These are phyloP conservation scores for Euplagia quadripunctaria DNA, from an alignment of 2,888 invertebrate genomes.

Conservation along the genomic window DNA sequence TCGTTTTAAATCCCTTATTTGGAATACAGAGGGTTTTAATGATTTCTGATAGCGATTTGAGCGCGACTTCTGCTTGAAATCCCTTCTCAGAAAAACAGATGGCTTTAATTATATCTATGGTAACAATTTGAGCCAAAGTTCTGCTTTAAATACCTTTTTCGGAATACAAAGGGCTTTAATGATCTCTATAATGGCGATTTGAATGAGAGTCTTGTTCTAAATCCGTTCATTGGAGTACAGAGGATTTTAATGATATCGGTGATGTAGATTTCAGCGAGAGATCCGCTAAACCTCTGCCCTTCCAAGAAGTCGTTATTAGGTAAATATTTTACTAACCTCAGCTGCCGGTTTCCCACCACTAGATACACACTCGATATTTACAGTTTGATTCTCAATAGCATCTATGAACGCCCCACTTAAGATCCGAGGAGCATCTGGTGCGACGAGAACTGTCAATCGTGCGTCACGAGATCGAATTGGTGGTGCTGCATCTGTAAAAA, in stretches of 20 bases:
- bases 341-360: conserved; percentile 97
- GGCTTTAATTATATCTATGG: too few relatives aligned
- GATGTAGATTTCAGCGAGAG: too few relatives aligned
- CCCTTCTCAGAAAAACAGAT: not conserved
- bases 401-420: conserved; percentile 93
- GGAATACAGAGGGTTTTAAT: too few relatives aligned
- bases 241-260: not conserved
- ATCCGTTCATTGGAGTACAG: not conserved
- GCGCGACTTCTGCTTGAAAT: too few relatives aligned
- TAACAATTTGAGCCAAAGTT: too few relatives aligned
- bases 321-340: conserved; percentile 86
- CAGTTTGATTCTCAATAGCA: conserved; percentile 95
- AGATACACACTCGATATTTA: conserved; percentile 96
- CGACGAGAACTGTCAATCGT: conserved; percentile 93
- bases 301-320: not conserved
- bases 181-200: too few relatives aligned
- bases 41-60: too few relatives aligned
- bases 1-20: too few relatives aligned
- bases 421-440: conserved; percentile 96
- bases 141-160: too few relatives aligned
- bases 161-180: too few relatives aligned
- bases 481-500: conserved; percentile 80
- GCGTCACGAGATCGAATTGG: conserved; percentile 95
- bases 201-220: not conserved
- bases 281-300: not conserved